A percentile compares a stretch with the other conserved stretches of the same genome.
Conservation (phyloP, 2,888 invertebrate species). For the Hedya salicella region DNA sequence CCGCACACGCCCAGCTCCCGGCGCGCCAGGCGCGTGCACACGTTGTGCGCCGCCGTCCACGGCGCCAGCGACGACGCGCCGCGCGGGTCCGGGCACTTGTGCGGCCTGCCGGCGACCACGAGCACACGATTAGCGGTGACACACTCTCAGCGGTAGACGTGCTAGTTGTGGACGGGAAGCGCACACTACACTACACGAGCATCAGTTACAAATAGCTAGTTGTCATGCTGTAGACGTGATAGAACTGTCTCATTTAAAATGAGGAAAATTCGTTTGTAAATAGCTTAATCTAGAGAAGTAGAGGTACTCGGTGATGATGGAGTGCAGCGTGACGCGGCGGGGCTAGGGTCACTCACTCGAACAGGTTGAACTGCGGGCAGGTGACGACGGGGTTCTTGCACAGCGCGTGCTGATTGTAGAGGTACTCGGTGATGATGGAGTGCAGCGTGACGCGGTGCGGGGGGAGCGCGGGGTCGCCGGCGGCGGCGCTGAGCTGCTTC, state of each 20-base stretch:
- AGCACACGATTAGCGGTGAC: too few species aligned
- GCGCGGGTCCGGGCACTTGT: conserved; percentile 94
- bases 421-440: conserved; percentile 97
- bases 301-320: conserved; percentile 98
- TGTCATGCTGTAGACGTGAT: too few species aligned
- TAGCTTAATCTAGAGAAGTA: too few species aligned
- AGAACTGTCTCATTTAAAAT: too few species aligned
- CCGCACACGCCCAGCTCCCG: conserved; percentile 50
- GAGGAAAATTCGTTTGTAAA: too few species aligned
- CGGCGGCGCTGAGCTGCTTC: conserved; percentile 74
- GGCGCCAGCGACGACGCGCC: conserved; percentile 59
- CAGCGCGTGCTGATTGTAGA: conserved; percentile 98
- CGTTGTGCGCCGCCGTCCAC: conserved; percentile 87
- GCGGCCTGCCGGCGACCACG: too few species aligned
- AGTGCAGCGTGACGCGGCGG: conserved; percentile 79
- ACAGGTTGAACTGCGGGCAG: conserved; percentile 98
- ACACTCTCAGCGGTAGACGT: too few species aligned
- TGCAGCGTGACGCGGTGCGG: conserved; percentile 89
- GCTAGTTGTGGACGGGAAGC: too few species aligned
- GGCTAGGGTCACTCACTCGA: conserved; percentile 93
- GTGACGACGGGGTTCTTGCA: conserved; percentile 99
- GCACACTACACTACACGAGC: too few species aligned
- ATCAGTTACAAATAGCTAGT: too few species aligned
- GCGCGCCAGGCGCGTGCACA: conserved; percentile 91
- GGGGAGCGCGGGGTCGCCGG: conserved; percentile 64